Percentiles rank a stretch among this genome's conserved stretches.
Conservation (phyloP, 2,888 invertebrate genomes). For the Nymphalis c-album region DNA sequence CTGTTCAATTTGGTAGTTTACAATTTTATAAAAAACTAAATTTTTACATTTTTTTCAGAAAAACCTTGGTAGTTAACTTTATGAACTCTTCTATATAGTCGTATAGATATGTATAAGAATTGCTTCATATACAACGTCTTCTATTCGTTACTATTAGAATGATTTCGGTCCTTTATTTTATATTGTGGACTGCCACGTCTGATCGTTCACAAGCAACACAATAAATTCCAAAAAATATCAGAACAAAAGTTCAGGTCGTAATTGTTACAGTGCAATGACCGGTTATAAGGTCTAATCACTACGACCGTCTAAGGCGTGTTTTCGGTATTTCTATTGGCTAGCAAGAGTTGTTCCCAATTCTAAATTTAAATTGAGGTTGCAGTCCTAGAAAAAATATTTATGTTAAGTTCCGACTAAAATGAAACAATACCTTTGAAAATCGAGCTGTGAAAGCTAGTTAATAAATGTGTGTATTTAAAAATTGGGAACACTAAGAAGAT, state of each 20-base stretch:
- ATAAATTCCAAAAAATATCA: conserved; percentile 8
- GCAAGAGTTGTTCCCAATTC: conserved; percentile 23
- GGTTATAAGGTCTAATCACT: conserved; percentile 26
- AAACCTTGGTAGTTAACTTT: too few relatives aligned
- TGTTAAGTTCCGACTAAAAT: not conserved
- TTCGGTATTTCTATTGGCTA: conserved; percentile 21
- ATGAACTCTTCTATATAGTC: too few relatives aligned
- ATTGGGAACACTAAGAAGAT: too few relatives aligned
- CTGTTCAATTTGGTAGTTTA: too few relatives aligned
- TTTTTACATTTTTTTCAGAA: too few relatives aligned
- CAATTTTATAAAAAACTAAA: too few relatives aligned
- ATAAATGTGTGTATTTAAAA: too few relatives aligned
- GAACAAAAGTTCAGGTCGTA: conserved; percentile 17
- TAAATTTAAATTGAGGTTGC: conserved; percentile 8
- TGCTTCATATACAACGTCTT: not conserved
- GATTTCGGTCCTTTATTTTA: not conserved
- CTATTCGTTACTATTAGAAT: not conserved
- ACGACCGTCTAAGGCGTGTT: conserved; percentile 19
- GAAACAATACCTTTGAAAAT: not conserved
- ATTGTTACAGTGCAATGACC: conserved; percentile 32
- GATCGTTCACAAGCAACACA: conserved; percentile 1
- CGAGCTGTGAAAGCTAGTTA: not conserved
- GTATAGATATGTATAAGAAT: too few relatives aligned
- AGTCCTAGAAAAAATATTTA: not conserved
- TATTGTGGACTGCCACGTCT: conserved; percentile 2